Percentiles rank a stretch among this genome's conserved stretches.
Evolutionary conservation across 2,888 invertebrate genomes (phyloP).

Genomic region (Spilarctia lutea): DNA sequence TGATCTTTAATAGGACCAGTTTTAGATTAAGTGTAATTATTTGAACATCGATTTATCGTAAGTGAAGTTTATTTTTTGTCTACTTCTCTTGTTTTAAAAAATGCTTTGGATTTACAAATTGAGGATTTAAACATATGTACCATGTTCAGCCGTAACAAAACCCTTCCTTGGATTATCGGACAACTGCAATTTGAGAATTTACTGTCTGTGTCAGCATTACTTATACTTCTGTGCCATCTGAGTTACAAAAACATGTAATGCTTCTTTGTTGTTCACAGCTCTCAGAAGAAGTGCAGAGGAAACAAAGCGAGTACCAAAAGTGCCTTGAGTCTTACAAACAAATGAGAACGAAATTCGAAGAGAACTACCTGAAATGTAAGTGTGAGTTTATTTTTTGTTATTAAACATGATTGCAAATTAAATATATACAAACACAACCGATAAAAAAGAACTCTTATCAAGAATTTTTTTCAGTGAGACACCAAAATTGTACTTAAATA

Average conservation of each 20-base stretch:
- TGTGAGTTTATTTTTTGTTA: constrained; percentile 15
- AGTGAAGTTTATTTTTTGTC: neutral
- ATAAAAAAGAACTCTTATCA: neutral
- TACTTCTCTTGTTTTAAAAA: neutral
- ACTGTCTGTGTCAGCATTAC: neutral
- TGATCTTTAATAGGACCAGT: neutral
- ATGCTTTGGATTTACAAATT: neutral
- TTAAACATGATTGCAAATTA: neutral
- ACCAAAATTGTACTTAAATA: too few relatives aligned
- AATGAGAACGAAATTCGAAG: constrained; percentile 96
- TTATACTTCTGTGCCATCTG: neutral
- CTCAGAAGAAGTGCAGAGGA: constrained; percentile 94
- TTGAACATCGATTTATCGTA: neutral
- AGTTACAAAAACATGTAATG: constrained; percentile 15
- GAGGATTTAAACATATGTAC: neutral
- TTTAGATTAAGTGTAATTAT: neutral
- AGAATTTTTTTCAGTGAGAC: too few relatives aligned
- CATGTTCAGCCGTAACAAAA: neutral
- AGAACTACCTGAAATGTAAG: constrained; percentile 95
- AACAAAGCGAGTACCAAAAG: constrained; percentile 96
- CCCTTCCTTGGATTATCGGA: neutral
- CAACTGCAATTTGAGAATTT: neutral
- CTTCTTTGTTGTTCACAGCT: constrained; percentile 87
- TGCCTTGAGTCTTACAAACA: constrained; percentile 95
- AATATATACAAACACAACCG: neutral